Conservation (phyloP, 2,113 vertebrate genomes). For the Silurus glanis region DNA sequence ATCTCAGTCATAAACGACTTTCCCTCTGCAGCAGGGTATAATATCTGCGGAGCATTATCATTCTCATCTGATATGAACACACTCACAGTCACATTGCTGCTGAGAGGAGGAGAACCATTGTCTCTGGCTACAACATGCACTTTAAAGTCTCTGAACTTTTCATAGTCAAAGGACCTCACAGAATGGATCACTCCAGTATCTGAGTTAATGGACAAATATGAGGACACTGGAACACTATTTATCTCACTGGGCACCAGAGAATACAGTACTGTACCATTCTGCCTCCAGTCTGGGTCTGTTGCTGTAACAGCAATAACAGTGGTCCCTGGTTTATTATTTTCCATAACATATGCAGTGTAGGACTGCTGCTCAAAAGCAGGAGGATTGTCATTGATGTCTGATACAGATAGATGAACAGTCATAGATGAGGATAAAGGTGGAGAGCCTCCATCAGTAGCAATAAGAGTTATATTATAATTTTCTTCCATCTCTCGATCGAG, state of each 20-base stretch:
- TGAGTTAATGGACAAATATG: slow-evolving; percentile 74
- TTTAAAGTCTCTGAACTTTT: too few species aligned
- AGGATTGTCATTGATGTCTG: background rate
- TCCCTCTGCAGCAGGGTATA: too few species aligned
- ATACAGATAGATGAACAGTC: background rate
- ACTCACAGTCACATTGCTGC: too few species aligned
- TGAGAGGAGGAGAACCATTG: too few species aligned
- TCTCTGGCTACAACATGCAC: too few species aligned
- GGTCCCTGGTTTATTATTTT: slow-evolving; percentile 7
- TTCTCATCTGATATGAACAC: too few species aligned
- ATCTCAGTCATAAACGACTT: too few species aligned
- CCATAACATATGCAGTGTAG: background rate
- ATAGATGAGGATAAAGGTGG: background rate
- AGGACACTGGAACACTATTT: slow-evolving; percentile 66
- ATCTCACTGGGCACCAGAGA: slow-evolving; percentile 66
- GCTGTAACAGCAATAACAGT: background rate
- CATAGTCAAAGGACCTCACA: too few species aligned
- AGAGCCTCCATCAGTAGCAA: slow-evolving; percentile 8
- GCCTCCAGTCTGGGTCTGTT: slow-evolving; percentile 8
- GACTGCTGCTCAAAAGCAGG: slow-evolving; percentile 1
- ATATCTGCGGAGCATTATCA: too few species aligned
- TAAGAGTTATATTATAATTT: background rate
- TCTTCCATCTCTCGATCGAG: background rate
- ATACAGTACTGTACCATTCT: slow-evolving; percentile 55
- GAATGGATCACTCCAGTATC: slow-evolving; percentile 69